Base-by-base conservation (phyloP, 2,797 vertebrate species). In the Vespertilio murinus region DNA sequence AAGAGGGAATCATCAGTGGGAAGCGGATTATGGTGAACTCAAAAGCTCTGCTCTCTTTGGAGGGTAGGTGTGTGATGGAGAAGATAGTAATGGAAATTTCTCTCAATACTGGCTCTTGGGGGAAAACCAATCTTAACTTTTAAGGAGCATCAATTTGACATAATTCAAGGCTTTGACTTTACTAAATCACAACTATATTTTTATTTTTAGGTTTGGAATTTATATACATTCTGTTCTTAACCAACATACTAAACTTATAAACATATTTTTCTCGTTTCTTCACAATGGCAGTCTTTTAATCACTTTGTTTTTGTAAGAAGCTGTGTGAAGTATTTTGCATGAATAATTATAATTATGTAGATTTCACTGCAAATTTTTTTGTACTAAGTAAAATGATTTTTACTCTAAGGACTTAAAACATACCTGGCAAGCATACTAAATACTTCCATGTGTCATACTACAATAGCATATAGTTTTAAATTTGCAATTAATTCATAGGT, bases 301-400 rank as follows among this genome's bases (percentile, higher is more conserved):
- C 38, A 91, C 20, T 11, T 78, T 94, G 84, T 95, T 94, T 96
- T 90, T 75, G 0, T 75, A 74, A 61, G 87, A 94, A 70, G 45
- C 93, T 87, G 1, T 89, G 22, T 95, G 61, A 97, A 93, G 5
- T 85, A 78, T 93, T 97, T 97, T 97, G 23, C 56, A 85, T 88
- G 17, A 96, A 94, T 90, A 97, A 75, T 38, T 96, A 92, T 67
- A 96, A 74, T 28, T 95, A 93, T 47, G 2, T 85, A 96, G 64
- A 73, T 93, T 87, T 25, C 82, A 38, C 11, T 95, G 49, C 77
- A 88, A 71, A 30, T 9, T 92, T 96, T 96, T 93, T 74, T 93
- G 88, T 88, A 38, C 16, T 96, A 96, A 97, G 86, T 85, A 91
- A 97, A 97, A 81, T 88, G 12, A 73, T 54, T 96, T 97, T 97